phyloP scores from a whole-genome alignment of 2,797 vertebrate genomes.

The Acanthurus leucopareius region DNA sequence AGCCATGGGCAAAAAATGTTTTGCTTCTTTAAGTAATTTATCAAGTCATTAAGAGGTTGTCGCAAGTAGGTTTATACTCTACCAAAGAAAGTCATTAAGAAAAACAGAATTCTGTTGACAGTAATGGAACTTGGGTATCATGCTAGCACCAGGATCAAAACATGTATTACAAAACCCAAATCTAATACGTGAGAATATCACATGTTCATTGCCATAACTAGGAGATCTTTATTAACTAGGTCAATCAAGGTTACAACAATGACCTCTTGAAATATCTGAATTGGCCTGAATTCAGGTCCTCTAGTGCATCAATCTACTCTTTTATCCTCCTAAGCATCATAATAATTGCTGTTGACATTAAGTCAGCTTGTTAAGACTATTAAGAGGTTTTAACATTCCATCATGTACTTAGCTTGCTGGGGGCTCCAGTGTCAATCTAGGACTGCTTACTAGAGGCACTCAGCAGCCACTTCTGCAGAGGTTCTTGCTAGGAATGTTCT shows the following conservation, averaged over 20 bases:
- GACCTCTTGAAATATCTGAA: background rate
- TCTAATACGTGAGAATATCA: background rate
- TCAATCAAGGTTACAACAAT: constrained; percentile 1
- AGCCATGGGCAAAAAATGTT: too few species aligned
- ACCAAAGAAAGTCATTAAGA: background rate
- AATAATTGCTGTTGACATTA: constrained; percentile 11
- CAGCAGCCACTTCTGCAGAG: constrained; percentile 19
- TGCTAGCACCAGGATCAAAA: background rate
- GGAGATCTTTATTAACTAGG: background rate
- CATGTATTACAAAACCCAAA: too few species aligned
- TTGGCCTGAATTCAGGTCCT: background rate
- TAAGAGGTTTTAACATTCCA: constrained; percentile 27
- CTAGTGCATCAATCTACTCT: background rate
- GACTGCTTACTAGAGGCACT: constrained; percentile 8
- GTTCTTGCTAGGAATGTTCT: background rate
- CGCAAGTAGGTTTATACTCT: too few species aligned
- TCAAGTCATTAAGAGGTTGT: too few species aligned
- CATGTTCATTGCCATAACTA: background rate
- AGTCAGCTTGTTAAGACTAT: constrained; percentile 6
- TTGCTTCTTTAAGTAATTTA: too few species aligned
- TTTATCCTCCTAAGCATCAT: background rate
- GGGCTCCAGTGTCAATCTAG: background rate
- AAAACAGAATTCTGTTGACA: background rate
- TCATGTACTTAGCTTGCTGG: constrained; percentile 3
- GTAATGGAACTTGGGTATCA: background rate